A percentile compares a stretch with the other conserved stretches of the same genome.
These are phyloP conservation scores for Drosophila fungiperda DNA, from an alignment of 2,888 invertebrate species.

Conservation along the genomic window DNA sequence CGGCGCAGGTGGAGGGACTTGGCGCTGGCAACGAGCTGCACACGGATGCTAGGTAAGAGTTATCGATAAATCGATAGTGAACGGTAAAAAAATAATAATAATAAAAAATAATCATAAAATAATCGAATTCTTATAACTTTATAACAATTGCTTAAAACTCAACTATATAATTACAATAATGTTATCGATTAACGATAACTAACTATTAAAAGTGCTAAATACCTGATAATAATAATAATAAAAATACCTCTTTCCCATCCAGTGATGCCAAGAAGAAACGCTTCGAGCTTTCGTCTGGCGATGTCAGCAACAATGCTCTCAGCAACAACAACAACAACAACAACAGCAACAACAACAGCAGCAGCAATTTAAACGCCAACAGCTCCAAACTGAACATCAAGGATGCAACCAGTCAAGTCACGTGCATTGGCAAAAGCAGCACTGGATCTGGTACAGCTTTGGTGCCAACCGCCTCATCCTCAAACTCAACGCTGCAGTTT, in stretches of 20 bases:
- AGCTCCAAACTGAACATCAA: conserved; percentile 46
- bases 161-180: accelerated
- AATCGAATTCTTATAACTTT: too few relatives aligned
- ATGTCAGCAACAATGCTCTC: conserved; percentile 55
- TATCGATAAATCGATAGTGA: neutral
- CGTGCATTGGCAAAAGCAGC: conserved; percentile 29
- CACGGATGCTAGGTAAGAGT: conserved; percentile 82
- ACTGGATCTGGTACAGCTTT: conserved; percentile 2
- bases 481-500: conserved; percentile 30
- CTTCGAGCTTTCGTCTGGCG: conserved; percentile 72
- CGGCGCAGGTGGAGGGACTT: conserved; percentile 82
- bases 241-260: conserved; percentile 15
- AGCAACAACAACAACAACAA: conserved; percentile 56
- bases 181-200: neutral
- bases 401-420: conserved; percentile 50
- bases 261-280: conserved; percentile 85
- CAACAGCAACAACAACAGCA: conserved; percentile 44
- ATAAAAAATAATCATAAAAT: too few relatives aligned
- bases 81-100: too few relatives aligned
- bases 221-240: neutral
- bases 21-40: conserved; percentile 81
- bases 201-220: neutral
- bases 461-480: conserved; percentile 33
- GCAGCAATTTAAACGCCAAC: conserved; percentile 42
- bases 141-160: neutral